These are phyloP conservation scores for Setophaga coronata DNA, from an alignment of 2,113 vertebrate species.

Conservation along the genomic window DNA sequence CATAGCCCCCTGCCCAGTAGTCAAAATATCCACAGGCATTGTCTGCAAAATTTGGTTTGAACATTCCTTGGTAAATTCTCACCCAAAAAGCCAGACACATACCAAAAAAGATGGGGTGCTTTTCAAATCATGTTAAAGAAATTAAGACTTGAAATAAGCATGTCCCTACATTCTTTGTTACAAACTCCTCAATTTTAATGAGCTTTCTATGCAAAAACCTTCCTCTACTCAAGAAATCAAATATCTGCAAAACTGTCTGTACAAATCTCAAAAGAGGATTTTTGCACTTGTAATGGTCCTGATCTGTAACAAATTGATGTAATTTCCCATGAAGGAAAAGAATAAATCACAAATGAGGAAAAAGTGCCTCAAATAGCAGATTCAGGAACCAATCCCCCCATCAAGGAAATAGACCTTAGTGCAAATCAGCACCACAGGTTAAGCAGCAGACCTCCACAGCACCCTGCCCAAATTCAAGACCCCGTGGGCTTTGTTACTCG, in stretches of 20 bases:
- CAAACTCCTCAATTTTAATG: not conserved
- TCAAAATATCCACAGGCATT: not conserved
- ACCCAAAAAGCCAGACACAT: not conserved
- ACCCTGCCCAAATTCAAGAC: not conserved
- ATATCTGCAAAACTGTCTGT: not conserved
- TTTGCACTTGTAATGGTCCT: not conserved
- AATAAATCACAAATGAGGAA: not conserved
- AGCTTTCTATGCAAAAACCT: not conserved
- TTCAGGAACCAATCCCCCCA: not conserved
- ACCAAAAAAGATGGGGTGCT: not conserved
- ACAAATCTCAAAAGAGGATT: not conserved
- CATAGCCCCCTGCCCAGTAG: not conserved
- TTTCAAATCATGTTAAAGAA: not conserved
- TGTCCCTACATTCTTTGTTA: not conserved
- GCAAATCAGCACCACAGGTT: not conserved
- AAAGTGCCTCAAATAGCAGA: not conserved
- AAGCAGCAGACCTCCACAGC: not conserved
- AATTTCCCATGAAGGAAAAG: not conserved
- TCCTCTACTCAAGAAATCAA: not conserved
- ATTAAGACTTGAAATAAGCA: not conserved
- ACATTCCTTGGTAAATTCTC: not conserved
- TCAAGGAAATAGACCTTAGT: not conserved
- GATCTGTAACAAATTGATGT: not conserved
- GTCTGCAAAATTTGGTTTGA: not conserved
- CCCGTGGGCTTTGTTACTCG: not conserved